Evolutionary conservation across 2,888 invertebrate genomes (phyloP).

Genomic region (Patella caerulea): DNA sequence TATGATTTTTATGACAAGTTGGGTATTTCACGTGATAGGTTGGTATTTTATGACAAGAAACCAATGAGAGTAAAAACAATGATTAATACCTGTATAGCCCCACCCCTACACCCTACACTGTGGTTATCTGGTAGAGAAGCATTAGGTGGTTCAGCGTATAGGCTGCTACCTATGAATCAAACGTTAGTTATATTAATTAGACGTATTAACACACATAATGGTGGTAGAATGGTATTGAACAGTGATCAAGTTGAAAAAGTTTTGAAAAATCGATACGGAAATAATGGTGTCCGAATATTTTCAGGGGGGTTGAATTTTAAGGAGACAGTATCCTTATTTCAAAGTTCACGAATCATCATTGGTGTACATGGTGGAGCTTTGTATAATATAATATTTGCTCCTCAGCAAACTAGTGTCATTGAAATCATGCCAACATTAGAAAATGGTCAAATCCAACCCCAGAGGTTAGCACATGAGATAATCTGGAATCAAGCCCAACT

Average conservation of each 20-base stretch:
- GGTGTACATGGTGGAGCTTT: slow-evolving; percentile 20
- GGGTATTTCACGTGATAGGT: neutral
- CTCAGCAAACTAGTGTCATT: neutral
- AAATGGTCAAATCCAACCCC: too few species aligned
- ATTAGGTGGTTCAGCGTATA: neutral
- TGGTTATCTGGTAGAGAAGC: slow-evolving; percentile 9
- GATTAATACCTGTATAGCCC: slow-evolving; percentile 13
- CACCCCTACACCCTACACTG: slow-evolving; percentile 11
- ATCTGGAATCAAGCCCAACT: too few species aligned
- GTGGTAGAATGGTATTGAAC: slow-evolving; percentile 11
- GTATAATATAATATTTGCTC: slow-evolving; percentile 15
- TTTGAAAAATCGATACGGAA: neutral
- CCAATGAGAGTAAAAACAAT: slow-evolving; percentile 1
- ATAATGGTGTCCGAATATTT: slow-evolving; percentile 4
- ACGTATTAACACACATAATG: slow-evolving; percentile 6
- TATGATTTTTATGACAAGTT: neutral
- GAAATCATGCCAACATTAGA: slow-evolving; percentile 12
- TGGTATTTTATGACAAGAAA: neutral
- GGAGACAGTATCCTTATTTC: neutral
- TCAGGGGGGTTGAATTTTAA: slow-evolving; percentile 12
- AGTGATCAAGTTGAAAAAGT: neutral
- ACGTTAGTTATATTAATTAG: neutral
- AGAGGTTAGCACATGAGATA: too few species aligned
- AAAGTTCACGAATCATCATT: slow-evolving; percentile 6
- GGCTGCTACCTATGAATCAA: neutral